Percentiles rank a stretch among this genome's conserved stretches.
Evolutionary conservation across 2,113 vertebrate species (phyloP).

Genomic region (Hippocampus barbouri): DNA sequence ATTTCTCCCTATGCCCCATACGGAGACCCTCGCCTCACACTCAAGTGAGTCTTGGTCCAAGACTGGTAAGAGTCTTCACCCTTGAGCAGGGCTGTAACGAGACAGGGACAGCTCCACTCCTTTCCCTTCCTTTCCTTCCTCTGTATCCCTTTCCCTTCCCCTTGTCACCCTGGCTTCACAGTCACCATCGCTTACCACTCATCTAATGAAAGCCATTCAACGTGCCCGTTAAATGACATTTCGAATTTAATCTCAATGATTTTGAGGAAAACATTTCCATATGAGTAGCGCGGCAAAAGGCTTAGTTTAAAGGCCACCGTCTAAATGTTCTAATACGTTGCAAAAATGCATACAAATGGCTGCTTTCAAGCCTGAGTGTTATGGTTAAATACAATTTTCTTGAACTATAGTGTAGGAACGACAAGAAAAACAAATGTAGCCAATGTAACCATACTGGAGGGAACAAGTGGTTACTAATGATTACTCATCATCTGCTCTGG

Average conservation of each 20-base stretch:
- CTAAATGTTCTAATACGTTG: conserved; percentile 28
- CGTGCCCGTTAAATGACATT: conserved; percentile 19
- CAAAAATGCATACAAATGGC: conserved; percentile 22
- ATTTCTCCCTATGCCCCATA: conserved; percentile 99
- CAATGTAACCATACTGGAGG: conserved; percentile 36
- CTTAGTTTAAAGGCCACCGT: conserved; percentile 23
- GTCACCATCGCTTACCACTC: conserved; percentile 5
- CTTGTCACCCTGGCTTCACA: conserved; percentile 6
- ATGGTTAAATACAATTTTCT: conserved; percentile 26
- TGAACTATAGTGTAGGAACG: conserved; percentile 31
- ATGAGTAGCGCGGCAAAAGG: conserved; percentile 12
- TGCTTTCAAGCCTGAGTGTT: conserved; percentile 33
- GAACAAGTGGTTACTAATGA: conserved; percentile 53
- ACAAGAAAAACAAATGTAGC: conserved; percentile 32
- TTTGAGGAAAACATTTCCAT: conserved; percentile 9
- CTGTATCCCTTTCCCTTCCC: not conserved
- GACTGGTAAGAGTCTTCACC: conserved; percentile 74
- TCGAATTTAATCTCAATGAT: conserved; percentile 27
- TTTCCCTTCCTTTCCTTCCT: not conserved
- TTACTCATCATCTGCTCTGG: conserved; percentile 56
- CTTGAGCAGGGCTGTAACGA: conserved; percentile 72
- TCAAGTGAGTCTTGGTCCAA: conserved; percentile 97
- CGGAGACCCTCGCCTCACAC: conserved; percentile 98
- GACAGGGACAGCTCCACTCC: conserved; percentile 47
- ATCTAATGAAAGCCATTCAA: conserved; percentile 13